Evolutionary conservation across 2,797 vertebrate species (phyloP).

Genomic region (Rhabdophis nuchalis): DNA sequence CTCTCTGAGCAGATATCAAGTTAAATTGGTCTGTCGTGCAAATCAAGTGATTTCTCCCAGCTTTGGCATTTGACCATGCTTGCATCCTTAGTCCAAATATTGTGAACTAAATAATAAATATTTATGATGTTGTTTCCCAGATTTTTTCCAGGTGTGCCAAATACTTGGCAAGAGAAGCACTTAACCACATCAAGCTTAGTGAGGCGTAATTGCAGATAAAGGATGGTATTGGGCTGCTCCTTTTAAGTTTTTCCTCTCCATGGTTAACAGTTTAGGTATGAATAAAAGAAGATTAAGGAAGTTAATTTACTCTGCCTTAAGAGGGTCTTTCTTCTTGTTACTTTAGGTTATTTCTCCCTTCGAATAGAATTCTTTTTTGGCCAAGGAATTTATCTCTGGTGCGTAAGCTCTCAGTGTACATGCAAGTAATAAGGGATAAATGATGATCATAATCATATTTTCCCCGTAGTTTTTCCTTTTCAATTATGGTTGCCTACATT

Average conservation of each 20-base stretch:
- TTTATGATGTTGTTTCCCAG: constrained; percentile 62
- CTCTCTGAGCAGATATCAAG: constrained; percentile 54
- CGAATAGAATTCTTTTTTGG: neutral
- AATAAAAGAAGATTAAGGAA: neutral
- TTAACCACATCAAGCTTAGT: neutral
- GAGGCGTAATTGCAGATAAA: neutral
- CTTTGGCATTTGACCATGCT: constrained; percentile 59
- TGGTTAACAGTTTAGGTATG: neutral
- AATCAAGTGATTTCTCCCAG: constrained; percentile 56
- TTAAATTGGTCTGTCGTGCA: constrained; percentile 37
- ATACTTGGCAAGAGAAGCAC: neutral
- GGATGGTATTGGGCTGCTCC: neutral
- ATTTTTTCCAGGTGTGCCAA: constrained; percentile 64
- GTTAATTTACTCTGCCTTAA: neutral
- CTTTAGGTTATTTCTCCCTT: neutral
- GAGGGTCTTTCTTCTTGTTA: neutral
- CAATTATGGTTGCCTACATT: neutral
- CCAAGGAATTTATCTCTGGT: neutral
- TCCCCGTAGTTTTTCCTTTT: neutral
- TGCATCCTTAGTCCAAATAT: constrained; percentile 65
- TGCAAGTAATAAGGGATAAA: neutral
- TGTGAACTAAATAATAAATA: constrained; percentile 67
- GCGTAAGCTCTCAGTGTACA: neutral
- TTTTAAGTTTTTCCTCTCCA: neutral
- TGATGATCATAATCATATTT: neutral